Percentiles rank a stretch among this genome's conserved stretches.
Evolutionary conservation across 1,140 invertebrate species (phyloP).

Genomic region (Papilio xuthus): DNA sequence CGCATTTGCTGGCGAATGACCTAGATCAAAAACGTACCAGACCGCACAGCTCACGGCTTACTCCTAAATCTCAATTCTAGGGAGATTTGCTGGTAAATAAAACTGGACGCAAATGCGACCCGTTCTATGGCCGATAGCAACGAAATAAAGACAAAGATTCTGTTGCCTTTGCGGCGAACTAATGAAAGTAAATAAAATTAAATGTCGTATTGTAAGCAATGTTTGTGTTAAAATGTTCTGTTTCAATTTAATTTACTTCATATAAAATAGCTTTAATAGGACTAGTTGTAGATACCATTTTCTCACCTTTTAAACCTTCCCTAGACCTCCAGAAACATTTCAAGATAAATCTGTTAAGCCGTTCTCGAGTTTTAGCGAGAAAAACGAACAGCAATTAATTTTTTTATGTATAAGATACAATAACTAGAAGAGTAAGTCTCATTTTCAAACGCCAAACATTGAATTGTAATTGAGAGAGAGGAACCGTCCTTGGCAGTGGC

Average conservation of each 20-base stretch:
- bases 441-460: not conserved
- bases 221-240: not conserved
- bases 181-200: conserved; percentile 12
- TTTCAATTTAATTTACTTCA: not conserved
- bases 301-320: too few relatives aligned
- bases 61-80: conserved; percentile 53
- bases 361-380: too few relatives aligned
- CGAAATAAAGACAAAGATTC: conserved; percentile 11
- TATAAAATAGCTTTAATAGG: not conserved
- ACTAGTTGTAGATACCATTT: not conserved
- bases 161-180: not conserved
- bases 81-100: conserved; percentile 45
- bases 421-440: not conserved
- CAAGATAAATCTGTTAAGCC: too few relatives aligned
- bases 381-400: too few relatives aligned
- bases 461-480: conserved; percentile 29
- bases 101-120: conserved; percentile 41
- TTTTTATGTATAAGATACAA: too few relatives aligned
- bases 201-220: not conserved
- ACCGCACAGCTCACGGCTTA: conserved; percentile 48
- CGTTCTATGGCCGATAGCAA: not conserved
- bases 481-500: conserved; percentile 40
- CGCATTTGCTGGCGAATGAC: conserved; percentile 73
- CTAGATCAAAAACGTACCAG: conserved; percentile 70
- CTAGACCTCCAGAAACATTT: too few relatives aligned